Evolutionary conservation across 2,888 invertebrate genomes (phyloP).

Genomic region (Sinodicranocentrus sp.): DNA sequence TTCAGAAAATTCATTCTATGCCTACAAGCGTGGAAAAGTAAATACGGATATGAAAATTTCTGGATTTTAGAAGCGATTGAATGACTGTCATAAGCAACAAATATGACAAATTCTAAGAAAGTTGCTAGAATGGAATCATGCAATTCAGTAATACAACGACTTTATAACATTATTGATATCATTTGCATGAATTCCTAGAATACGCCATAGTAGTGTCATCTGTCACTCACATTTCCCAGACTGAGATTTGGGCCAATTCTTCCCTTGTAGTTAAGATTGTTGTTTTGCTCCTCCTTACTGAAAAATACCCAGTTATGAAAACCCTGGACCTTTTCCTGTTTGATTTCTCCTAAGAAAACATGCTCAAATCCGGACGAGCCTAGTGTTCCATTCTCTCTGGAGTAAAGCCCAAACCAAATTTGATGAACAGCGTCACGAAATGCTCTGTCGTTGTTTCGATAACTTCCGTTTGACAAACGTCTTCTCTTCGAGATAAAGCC

Average conservation of each 20-base stretch:
- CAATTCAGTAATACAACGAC: conserved; percentile 1
- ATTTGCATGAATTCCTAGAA: too few species aligned
- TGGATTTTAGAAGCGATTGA: too few species aligned
- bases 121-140: too few species aligned
- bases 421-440: conserved; percentile 78
- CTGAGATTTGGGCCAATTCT: conserved; percentile 77
- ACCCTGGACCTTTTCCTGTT: conserved; percentile 87
- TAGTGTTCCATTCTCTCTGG: conserved; percentile 87
- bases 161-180: conserved; percentile 1
- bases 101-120: too few species aligned
- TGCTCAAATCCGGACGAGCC: conserved; percentile 97
- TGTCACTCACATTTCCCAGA: conserved; percentile 69
- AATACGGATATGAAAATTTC: too few species aligned
- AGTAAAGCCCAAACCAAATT: conserved; percentile 84
- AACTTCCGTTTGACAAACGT: conserved; percentile 66
- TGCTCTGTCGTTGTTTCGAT: conserved; percentile 79
- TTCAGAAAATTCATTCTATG: too few species aligned
- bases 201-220: neutral
- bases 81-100: too few species aligned
- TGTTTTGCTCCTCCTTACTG: conserved; percentile 86
- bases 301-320: conserved; percentile 96
- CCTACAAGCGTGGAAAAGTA: too few species aligned
- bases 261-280: conserved; percentile 87
- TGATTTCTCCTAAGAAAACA: conserved; percentile 92
- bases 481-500: conserved; percentile 78